Conservation (phyloP, 2,797 vertebrate species). For the Ctenopoma kingsleyae region DNA sequence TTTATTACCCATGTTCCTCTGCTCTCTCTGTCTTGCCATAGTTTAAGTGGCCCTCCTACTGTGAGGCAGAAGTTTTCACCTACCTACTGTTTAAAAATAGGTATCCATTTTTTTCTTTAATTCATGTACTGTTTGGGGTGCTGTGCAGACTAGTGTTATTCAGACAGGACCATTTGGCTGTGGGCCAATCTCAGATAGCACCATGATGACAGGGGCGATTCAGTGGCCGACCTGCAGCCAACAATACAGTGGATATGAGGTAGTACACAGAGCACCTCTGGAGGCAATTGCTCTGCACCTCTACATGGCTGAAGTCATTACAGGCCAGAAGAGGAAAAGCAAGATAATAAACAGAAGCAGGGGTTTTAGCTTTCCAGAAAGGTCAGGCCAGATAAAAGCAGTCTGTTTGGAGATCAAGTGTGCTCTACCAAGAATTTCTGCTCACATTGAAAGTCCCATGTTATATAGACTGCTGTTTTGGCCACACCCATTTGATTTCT, state of each 20-base stretch:
- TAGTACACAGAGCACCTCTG: slow-evolving; percentile 45
- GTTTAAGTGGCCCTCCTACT: not conserved
- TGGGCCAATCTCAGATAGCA: slow-evolving; percentile 25
- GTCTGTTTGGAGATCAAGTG: not conserved
- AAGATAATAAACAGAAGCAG: slow-evolving; percentile 31
- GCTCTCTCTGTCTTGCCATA: not conserved
- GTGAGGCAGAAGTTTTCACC: slow-evolving; percentile 1
- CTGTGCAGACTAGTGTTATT: slow-evolving; percentile 3
- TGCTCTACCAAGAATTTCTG: not conserved
- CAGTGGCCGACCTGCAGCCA: slow-evolving; percentile 60
- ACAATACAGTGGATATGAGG: slow-evolving; percentile 41
- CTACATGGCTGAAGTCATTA: slow-evolving; percentile 41
- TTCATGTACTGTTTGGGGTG: not conserved
- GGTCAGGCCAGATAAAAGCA: slow-evolving; percentile 16
- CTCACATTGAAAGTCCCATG: slow-evolving; percentile 1
- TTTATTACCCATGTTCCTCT: slow-evolving; percentile 10
- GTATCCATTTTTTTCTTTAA: slow-evolving; percentile 25
- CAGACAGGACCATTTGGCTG: slow-evolving; percentile 6
- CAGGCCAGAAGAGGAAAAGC: slow-evolving; percentile 30
- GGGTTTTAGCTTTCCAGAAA: slow-evolving; percentile 32
- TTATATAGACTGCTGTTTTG: not conserved
- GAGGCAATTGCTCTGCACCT: slow-evolving; percentile 46
- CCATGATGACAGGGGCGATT: slow-evolving; percentile 35
- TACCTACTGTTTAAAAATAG: not conserved
- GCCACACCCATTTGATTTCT: no score